Evolutionary conservation across 2,113 vertebrate genomes (phyloP), one percentile per base, ranked within the genome.

Genomic region (Corythornis madagascariensis): DNA sequence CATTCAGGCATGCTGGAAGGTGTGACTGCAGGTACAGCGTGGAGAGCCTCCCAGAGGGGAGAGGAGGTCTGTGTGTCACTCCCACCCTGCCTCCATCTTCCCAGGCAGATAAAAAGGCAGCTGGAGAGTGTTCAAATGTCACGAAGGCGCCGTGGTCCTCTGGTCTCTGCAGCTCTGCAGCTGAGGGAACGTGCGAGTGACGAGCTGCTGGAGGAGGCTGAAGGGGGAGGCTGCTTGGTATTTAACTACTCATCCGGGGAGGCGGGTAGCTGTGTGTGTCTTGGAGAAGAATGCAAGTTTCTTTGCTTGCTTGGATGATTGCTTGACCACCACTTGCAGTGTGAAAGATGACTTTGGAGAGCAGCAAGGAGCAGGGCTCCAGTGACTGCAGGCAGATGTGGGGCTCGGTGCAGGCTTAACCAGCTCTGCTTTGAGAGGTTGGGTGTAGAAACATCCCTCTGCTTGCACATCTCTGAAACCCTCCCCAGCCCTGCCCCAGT

Each of bases 261-360:
- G 89, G 89, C 0, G 8, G 77, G 84, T 10, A 3, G 55, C 2
- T 94, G 81, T 86, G 80, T 88, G 87, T 75, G 85, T 77, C 81
- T 93, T 86, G 94, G 95, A 92, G 92, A 50, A 43, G 76, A 83
- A 63, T 2, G 14, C 3, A 25, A 53, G 69, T 38, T 91, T 77
- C 1, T 71, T 89, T 83, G 60, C 60, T 85, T 70, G 61, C 79
- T 67, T 85, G 92, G 87, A 52, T 53, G 66, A 50, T 50, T 45
- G 73, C 66, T 94, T 0, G 38, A 88, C 71, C 84, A 48, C 89
- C 78, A 13, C 81, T 72, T 13, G 83, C 3, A 50, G 73, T 6
- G 7, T 74, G 89, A 86, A 67, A 85, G 60, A 60, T 1, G 84
- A 38, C 53, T 91, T 91, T 85, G 94, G 89, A 94, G 78, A 85